These are phyloP conservation scores for Drosophila mauritiana DNA, from an alignment of 1,140 invertebrate species.

Conservation along the genomic window DNA sequence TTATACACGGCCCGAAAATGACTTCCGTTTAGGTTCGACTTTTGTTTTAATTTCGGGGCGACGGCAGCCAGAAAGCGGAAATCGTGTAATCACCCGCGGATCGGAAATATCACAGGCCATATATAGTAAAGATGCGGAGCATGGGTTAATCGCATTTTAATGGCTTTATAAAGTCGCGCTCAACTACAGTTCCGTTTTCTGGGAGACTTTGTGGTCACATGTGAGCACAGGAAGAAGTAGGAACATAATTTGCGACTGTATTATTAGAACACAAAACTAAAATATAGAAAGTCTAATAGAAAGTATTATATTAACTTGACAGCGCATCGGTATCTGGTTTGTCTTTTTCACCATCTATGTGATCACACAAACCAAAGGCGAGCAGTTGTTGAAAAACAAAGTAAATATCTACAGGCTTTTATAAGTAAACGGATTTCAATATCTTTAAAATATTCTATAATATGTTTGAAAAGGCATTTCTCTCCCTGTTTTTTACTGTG, in stretches of 20 bases:
- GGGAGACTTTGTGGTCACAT: background rate
- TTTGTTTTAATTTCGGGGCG: constrained; percentile 73
- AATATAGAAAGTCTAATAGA: too few species aligned
- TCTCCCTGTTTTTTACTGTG: background rate
- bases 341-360: too few species aligned
- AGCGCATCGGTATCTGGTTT: too few species aligned
- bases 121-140: constrained; percentile 3
- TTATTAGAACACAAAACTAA: too few species aligned
- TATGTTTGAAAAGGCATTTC: too few species aligned
- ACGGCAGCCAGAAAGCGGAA: constrained; percentile 63
- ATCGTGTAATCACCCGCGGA: constrained; percentile 66
- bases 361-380: too few species aligned
- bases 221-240: background rate
- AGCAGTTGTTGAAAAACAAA: too few species aligned
- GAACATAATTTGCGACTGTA: background rate
- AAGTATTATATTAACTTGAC: too few species aligned
- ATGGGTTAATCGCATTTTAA: constrained; percentile 75
- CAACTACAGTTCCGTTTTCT: constrained; percentile 29
- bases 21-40: constrained; percentile 77
- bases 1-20: constrained; percentile 70
- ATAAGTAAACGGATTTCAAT: too few species aligned
- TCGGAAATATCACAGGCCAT: constrained; percentile 57
- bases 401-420: too few species aligned
- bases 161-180: constrained; percentile 67
- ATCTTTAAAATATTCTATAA: too few species aligned